Percentiles rank a stretch among this genome's conserved stretches.
Evolutionary conservation across 2,888 invertebrate genomes (phyloP).

Genomic region (Lithophane leautieri): DNA sequence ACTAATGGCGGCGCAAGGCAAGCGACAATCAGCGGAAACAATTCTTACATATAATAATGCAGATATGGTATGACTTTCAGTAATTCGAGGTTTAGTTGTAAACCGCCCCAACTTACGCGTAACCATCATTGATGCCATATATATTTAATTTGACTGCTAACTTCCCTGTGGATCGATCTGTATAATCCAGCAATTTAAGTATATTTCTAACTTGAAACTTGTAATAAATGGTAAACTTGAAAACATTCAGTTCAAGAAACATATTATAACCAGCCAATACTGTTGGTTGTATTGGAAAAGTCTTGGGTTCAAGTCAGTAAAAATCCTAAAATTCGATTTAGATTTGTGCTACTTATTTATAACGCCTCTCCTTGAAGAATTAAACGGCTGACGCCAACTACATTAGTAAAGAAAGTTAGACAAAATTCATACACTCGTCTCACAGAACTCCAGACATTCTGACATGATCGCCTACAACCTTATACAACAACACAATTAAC

Average conservation of each 20-base stretch:
- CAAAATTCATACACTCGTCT: background rate
- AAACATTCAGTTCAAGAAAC: background rate
- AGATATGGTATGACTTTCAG: constrained; percentile 72
- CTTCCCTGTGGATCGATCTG: background rate
- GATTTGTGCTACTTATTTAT: background rate
- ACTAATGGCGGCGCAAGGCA: constrained; percentile 54
- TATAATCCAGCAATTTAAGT: background rate
- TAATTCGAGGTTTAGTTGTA: constrained; percentile 1
- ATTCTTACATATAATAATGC: constrained; percentile 82
- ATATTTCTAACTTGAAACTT: background rate
- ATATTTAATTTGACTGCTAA: background rate
- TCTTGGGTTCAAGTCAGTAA: background rate
- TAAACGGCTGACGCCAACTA: background rate
- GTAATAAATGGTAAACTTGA: background rate
- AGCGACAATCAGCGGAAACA: constrained; percentile 77
- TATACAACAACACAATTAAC: constrained; percentile 1
- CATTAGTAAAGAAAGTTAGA: background rate
- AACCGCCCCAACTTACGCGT: background rate
- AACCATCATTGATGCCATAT: background rate
- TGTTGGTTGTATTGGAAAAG: background rate
- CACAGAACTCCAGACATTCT: background rate
- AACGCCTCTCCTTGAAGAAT: background rate
- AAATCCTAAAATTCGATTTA: background rate
- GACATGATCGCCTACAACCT: background rate
- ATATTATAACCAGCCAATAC: background rate